phyloP scores from a whole-genome alignment of 1,140 invertebrate species.

The Bilobella aurantiaca region DNA sequence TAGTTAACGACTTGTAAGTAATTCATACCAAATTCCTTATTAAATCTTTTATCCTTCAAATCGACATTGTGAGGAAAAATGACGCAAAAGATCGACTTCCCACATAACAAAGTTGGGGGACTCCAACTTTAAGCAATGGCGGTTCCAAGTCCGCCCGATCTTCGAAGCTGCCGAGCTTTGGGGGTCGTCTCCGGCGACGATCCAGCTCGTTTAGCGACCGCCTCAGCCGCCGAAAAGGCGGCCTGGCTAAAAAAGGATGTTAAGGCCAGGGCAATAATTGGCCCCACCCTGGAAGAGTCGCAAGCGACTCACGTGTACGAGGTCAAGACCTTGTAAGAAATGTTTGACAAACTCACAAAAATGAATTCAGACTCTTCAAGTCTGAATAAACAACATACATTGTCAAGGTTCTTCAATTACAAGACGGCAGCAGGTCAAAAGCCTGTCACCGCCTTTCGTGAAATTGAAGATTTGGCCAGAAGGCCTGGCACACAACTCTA shows the following conservation, averaged over 20 bases:
- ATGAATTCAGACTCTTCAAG: slow-evolving; percentile 10
- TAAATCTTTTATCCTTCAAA: too few species aligned
- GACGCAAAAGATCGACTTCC: background rate
- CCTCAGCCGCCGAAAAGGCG: background rate
- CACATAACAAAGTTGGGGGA: slow-evolving; percentile 5
- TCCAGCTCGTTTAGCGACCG: background rate
- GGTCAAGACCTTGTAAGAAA: slow-evolving; percentile 6
- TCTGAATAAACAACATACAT: slow-evolving; percentile 18
- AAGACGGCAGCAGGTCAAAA: background rate
- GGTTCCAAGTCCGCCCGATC: background rate
- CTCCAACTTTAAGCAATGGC: background rate
- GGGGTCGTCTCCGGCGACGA: background rate
- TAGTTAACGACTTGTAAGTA: too few species aligned
- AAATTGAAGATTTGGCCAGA: slow-evolving; percentile 13
- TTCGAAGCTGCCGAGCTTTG: background rate
- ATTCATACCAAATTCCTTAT: too few species aligned
- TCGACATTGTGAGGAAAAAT: too few species aligned
- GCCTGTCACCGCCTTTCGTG: background rate
- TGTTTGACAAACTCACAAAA: slow-evolving; percentile 12
- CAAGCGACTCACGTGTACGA: slow-evolving; percentile 11
- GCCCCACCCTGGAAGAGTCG: background rate
- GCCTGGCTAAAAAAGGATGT: slow-evolving; percentile 7
- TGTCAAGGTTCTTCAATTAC: slow-evolving; percentile 15
- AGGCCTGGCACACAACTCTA: too few species aligned
- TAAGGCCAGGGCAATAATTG: slow-evolving; percentile 11